These are phyloP conservation scores for Corvus cornix DNA, from an alignment of 2,113 vertebrate species.

Conservation along the genomic window DNA sequence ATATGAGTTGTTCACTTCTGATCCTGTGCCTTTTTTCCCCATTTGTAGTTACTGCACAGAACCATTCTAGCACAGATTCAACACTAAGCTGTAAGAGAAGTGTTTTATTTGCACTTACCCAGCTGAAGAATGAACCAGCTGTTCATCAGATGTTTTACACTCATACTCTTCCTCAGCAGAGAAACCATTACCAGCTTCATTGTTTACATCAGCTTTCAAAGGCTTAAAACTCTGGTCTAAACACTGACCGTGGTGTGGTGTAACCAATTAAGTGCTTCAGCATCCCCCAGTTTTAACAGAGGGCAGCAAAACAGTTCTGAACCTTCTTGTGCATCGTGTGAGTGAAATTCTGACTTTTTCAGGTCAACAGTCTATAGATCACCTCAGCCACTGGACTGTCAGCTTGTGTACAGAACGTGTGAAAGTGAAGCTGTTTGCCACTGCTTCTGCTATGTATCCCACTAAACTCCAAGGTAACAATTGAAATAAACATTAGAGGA, in stretches of 20 bases:
- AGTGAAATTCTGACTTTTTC: neutral
- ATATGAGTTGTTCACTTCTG: neutral
- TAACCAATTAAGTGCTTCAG: neutral
- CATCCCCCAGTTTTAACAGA: neutral
- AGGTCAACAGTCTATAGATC: neutral
- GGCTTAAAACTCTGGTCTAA: neutral
- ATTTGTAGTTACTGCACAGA: neutral
- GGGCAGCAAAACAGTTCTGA: neutral
- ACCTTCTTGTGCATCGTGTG: neutral
- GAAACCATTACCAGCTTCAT: neutral
- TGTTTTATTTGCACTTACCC: neutral
- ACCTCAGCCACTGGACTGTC: neutral
- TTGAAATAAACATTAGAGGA: neutral
- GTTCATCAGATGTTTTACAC: neutral
- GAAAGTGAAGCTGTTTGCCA: neutral
- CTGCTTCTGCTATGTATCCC: neutral
- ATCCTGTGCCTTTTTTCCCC: neutral
- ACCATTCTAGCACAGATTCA: neutral
- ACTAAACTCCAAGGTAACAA: neutral
- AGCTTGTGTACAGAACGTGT: accelerated
- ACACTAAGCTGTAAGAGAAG: neutral
- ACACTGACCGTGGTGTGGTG: neutral
- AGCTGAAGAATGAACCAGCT: neutral
- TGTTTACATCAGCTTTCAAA: slow-evolving; percentile 2
- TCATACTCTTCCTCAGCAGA: neutral